Base-by-base conservation (phyloP, 2,113 vertebrate genomes). In the Callopanchax toddi region DNA sequence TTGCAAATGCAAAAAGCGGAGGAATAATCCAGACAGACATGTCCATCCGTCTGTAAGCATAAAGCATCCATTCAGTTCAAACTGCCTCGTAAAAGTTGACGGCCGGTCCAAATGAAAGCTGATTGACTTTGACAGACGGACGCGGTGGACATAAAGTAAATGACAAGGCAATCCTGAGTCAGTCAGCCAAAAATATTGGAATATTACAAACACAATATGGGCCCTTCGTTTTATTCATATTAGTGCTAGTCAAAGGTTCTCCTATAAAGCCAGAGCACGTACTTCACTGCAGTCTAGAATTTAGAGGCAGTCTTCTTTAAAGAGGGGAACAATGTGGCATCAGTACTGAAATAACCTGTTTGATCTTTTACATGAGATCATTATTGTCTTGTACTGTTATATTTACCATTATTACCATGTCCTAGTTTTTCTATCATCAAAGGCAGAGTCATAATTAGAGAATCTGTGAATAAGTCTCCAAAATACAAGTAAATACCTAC, bases 151-250 rank as follows among this genome's bases (percentile, higher is more conserved):
- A 62, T 3, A 13, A 60, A 63, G 60, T 20, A 79, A 75, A 74
- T 76, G 72, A 79, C 62, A 67, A 82, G 58, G 60, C 67, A 76
- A 61, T 21, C 29, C 49, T 74, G 67, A 75, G 1, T 55, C 56
- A 51, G 56, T 76, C 72, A 74, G 58, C 52, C 73, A 86, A 78
- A n/a, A 71, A 56, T 84, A 84, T 76, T 83, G 71, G 22, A 83
- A 76, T 67, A 81, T 76, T 81, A 69, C 57, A 76, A 69, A 74
- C 60, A 68, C 72, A 77, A 76, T 57, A 67, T 55, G 20, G 54
- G 45, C 60, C 77, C 26, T 45, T 58, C 53, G 42, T 70, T 52
- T 57, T 74, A 46, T 65, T 79, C 60, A 49, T 66, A 25, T 52
- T 50, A 53, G 53, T 18, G 40, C 11, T 42, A 40, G 36, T 65